Evolutionary conservation across 2,797 vertebrate genomes (phyloP).

Genomic region (Catharus ustulatus): DNA sequence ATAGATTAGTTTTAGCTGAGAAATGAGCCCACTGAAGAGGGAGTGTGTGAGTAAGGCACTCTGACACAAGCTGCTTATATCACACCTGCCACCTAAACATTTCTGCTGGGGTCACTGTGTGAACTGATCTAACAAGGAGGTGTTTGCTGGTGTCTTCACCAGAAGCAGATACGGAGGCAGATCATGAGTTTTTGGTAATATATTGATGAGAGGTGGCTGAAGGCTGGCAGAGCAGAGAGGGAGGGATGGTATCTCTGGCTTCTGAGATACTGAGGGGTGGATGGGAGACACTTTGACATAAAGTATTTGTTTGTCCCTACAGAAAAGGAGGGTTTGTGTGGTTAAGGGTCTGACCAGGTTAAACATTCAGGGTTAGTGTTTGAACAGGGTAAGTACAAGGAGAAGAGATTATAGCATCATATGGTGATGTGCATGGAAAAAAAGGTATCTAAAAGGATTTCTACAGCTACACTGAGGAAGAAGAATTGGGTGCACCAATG

Average conservation of each 20-base stretch:
- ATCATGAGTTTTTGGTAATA: background rate
- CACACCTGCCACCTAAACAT: background rate
- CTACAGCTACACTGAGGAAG: background rate
- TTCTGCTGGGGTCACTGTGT: background rate
- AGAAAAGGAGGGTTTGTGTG: background rate
- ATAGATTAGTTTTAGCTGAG: background rate
- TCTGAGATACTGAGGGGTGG: background rate
- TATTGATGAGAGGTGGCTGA: background rate
- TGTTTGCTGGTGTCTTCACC: background rate
- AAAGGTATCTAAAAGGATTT: background rate
- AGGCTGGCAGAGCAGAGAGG: background rate
- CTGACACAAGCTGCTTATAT: background rate
- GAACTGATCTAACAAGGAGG: background rate
- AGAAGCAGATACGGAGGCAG: background rate
- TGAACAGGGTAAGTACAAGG: background rate
- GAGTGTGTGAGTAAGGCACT: background rate
- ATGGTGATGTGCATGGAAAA: background rate
- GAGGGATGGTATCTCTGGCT: background rate
- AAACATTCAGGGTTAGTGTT: background rate
- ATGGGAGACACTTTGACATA: background rate
- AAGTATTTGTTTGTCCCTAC: background rate
- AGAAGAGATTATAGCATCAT: background rate
- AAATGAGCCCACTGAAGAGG: background rate
- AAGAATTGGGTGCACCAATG: background rate
- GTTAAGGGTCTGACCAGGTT: background rate